Conservation (phyloP, 2,113 vertebrate species). For the Hippoglossus stenolepis region DNA sequence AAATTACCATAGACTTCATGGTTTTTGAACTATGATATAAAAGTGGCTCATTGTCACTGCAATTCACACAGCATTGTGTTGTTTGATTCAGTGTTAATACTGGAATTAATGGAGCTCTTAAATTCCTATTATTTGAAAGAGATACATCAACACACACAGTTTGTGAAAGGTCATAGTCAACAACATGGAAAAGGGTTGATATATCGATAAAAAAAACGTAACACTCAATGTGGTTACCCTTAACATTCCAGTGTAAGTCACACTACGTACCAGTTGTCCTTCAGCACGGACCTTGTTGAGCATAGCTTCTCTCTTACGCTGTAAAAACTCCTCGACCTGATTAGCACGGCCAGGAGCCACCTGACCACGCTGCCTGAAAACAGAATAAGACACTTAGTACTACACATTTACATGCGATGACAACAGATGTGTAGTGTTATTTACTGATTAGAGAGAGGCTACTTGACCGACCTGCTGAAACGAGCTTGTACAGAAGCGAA, state of each 20-base stretch:
- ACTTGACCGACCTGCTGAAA: constrained; percentile 75
- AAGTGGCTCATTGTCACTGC: background rate
- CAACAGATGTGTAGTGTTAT: background rate
- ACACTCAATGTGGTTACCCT: background rate
- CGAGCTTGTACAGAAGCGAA: constrained; percentile 84
- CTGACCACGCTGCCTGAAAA: constrained; percentile 86
- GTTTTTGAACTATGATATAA: no score
- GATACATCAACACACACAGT: background rate
- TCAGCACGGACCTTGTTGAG: constrained; percentile 97
- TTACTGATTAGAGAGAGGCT: background rate
- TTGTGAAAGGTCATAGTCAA: background rate
- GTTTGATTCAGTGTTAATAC: background rate
- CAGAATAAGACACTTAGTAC: background rate
- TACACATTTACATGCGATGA: background rate
- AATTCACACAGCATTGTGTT: background rate
- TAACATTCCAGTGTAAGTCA: background rate
- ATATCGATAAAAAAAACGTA: background rate
- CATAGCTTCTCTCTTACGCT: constrained; percentile 94
- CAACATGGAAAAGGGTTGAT: background rate
- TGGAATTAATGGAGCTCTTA: background rate
- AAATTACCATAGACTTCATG: no score
- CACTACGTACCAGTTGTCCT: constrained; percentile 92
- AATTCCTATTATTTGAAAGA: background rate
- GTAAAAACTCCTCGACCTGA: constrained; percentile 96
- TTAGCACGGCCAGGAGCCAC: constrained; percentile 84